Evolutionary conservation across 2,888 invertebrate genomes (phyloP), one percentile per base, ranked within the genome.

Genomic region (Dyspetes luteomarginatus): DNA sequence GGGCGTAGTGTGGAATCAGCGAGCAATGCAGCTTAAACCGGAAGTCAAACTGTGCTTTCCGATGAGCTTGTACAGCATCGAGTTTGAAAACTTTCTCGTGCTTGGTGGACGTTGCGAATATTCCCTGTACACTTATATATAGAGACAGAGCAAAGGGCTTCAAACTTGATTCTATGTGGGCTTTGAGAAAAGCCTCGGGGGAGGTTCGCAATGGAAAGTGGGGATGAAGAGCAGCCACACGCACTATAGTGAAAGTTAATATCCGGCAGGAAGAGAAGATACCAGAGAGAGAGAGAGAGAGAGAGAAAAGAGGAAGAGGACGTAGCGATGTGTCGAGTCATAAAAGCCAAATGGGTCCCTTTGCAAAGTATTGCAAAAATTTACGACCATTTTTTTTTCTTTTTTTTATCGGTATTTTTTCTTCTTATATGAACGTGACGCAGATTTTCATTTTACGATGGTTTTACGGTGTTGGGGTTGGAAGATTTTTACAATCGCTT

Each of bases 21-120:
- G 64, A 62, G 52, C 64, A 73, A 36, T 50, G 36, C 48, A 62
- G 62, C 52, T 17, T 19, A 19, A 24, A 55, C 62, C 73, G 64
- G 64, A 73, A 73, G 73, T 64, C 73, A 55, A 73, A 62, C 52
- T 55, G 64, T 28, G 55, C 73, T 64, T 55, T 43, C 28, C 55
- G 55, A n/a, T 36, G 4, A 50, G 72, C 50, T 60, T 58, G n/a
- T 36, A 12, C 36, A 15, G 9, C 19, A 12, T 4, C 26, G 28
- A 64, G 60, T 72, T 72, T 62, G 36, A n/a, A 36, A 62, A n/a
- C 45, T 0, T 24, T 52, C 24, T 24, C 5, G 48, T 5, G 48
- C 24, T 17, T 55, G 52, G 52, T 4, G 55, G 43, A 64, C 43
- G 17, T 55, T 17, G 24, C 15, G 15, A 50, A 17, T n/a, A 45